These are phyloP conservation scores for Aphis gossypii DNA, from an alignment of 1,140 invertebrate species.

Conservation along the genomic window DNA sequence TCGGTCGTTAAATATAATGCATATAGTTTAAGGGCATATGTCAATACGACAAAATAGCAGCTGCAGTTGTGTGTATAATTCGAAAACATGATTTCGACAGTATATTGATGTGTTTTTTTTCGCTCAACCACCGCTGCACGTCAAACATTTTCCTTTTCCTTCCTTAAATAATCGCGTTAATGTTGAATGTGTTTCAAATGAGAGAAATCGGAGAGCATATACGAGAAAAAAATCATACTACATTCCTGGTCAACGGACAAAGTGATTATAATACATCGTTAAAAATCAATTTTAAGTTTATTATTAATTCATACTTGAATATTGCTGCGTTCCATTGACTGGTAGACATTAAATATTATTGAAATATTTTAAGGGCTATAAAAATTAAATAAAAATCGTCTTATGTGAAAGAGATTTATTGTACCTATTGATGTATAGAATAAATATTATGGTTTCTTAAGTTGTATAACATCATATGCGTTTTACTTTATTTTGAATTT, in stretches of 20 bases:
- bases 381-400: not conserved
- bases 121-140: not conserved
- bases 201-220: not conserved
- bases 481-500: not conserved
- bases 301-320: not conserved
- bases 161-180: not conserved
- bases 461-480: not conserved
- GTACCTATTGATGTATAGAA: not conserved
- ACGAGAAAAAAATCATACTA: not conserved
- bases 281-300: not conserved
- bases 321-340: not conserved
- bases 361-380: no score
- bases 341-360: not conserved
- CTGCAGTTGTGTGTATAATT: not conserved
- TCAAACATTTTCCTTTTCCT: not conserved
- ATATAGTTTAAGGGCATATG: not conserved
- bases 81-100: not conserved
- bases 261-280: not conserved
- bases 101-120: not conserved
- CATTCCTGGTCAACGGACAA: not conserved
- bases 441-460: not conserved
- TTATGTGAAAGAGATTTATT: not conserved
- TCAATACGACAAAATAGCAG: not conserved
- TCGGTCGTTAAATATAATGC: not conserved
- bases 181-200: not conserved